Evolutionary conservation across 1,140 invertebrate genomes (phyloP), one percentile per base, ranked within the genome.

Genomic region (Chelonus insularis): DNA sequence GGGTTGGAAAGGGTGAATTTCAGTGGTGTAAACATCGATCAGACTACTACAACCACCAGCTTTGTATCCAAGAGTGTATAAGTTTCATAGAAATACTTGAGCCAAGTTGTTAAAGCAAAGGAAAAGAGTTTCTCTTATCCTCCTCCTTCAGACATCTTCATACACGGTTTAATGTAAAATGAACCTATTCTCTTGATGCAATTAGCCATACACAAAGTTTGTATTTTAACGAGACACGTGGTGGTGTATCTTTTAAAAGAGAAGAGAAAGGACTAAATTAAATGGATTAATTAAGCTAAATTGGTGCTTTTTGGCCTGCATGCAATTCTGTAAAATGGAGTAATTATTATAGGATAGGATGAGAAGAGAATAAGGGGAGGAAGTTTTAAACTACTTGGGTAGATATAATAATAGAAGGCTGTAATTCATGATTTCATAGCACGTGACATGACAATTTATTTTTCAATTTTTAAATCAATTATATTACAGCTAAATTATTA

Each of bases 231-330:
- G 29, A 39, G 39, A 43, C 37, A 57, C 29, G 43, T 48, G 32
- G 20, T 41, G 11, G 4, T 20, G 23, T 57, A 37, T 37, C 12
- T 52, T 5, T 16, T 45, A 57, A 39, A 11, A 41, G 32, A n/a
- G 62, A 70, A 69, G 66, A 71, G 69, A 57, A 25, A 12, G 62
- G 55, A 60, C 63, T 72, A 69, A 70, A 72, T 74, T 71, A 66
- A 70, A 71, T 72, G 64, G 68, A 72, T 72, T 74, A 74, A 74
- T 73, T 68, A 72, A 72, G 67, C 66, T 64, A 67, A 68, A 68
- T 65, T 67, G 51, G 58, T 60, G 9, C 14, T 59, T 62, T 61
- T 60, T 59, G n/a, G 47, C 37, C 14, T 32, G 12, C 29, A n/a
- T 52, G 16, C 21, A 21, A 61, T 63, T 70, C 57, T 51, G 41